A percentile compares a stretch with the other conserved stretches of the same genome.
These are phyloP conservation scores for Dinomys branickii DNA, from an alignment of 2,113 vertebrate genomes.

Conservation along the genomic window DNA sequence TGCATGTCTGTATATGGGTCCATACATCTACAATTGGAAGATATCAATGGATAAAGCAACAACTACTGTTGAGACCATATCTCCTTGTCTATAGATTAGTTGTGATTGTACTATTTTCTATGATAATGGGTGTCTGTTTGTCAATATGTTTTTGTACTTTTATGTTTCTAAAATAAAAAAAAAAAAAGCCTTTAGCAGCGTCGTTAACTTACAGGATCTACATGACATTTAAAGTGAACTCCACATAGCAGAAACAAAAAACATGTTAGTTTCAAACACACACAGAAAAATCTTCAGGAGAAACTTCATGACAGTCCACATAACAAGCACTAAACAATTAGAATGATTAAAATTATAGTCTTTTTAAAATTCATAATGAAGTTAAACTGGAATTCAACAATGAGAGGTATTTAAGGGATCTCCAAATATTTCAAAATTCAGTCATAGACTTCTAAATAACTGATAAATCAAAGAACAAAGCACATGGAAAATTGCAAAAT, in stretches of 20 bases:
- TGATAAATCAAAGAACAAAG: not conserved
- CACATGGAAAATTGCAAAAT: not conserved
- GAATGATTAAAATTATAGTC: not conserved
- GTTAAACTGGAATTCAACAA: conserved; percentile 4
- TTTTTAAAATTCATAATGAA: not conserved
- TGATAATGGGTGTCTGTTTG: no score
- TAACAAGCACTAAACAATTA: not conserved
- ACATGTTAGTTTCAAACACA: not conserved
- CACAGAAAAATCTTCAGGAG: not conserved
- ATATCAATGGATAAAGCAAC: no score
- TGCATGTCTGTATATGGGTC: no score
- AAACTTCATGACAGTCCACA: not conserved
- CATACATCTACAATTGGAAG: no score
- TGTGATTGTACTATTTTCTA: no score
- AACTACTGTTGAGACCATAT: no score
- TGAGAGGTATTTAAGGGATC: not conserved
- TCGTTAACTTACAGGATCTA: not conserved
- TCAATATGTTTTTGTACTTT: no score
- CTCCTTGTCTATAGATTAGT: no score
- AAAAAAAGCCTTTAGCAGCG: not conserved
- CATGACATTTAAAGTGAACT: not conserved
- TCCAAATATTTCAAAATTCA: conserved; percentile 34
- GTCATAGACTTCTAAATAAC: not conserved
- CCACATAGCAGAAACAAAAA: not conserved
- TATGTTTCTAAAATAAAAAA: no score